Base-by-base conservation (phyloP, 2,113 vertebrate species). In the Boulengeromyrus knoepffleri region DNA sequence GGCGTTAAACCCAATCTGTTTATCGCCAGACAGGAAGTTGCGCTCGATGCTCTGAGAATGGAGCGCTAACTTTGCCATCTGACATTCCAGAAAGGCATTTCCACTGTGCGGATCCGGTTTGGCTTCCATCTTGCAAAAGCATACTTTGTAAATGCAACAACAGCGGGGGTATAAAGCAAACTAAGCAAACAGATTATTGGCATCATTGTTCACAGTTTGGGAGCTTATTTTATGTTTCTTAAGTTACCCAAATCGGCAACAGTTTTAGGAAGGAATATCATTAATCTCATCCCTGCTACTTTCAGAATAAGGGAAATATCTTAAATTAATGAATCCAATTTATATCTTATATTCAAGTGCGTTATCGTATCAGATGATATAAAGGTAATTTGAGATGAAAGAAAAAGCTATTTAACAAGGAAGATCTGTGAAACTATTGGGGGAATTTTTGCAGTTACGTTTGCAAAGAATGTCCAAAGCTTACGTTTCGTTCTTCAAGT, bases 401-500 rank as follows among this genome's bases (percentile, higher is more conserved):
- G 12, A 39, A 77, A 39, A 77, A 77, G 10, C 31, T 36, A 39
- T 77, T 77, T 77, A 17, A 17, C 36, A 77, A 77, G 70, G 27
- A 39, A 77, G 27, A 77, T 77, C 70, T 17, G 31, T 77, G 31
- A 39, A 13, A 74, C 3, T 5, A 39, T 7, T 39, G 36, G 15
- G 1, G 15, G 13, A 80, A 5, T 80, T 39, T 80, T 42, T 80
- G 74, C 74, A 80, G 36, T 17, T 7, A 42, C 5, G 10, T 19
- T 80, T 42, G 36, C 17, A 39, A 42, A 80, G 74, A 80, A 15
- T 80, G 15, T 80, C 13, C 74, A 39, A 80, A 80, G 74, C 31
- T 80, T 19, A 80, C 6, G 1, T 93, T 93, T 87, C 91, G 92
- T 93, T 92, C 91, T 92, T 90, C 85, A 74, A 53, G 24, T 70